Percentiles rank a stretch among this genome's conserved stretches.
Evolutionary conservation across 2,888 invertebrate genomes (phyloP).

Genomic region (Cephus sareptanus): DNA sequence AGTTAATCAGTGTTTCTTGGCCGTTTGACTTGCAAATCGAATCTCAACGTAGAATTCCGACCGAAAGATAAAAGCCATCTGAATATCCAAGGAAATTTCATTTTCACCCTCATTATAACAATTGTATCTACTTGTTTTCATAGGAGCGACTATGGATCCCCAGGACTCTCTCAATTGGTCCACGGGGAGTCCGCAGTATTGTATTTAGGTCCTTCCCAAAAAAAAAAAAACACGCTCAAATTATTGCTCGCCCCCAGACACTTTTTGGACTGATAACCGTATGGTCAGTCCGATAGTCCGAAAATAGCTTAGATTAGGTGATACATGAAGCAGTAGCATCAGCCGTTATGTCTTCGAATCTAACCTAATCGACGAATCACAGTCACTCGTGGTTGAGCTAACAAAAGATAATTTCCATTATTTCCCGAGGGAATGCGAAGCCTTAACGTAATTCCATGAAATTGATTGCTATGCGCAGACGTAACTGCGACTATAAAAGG

Average conservation of each 20-base stretch:
- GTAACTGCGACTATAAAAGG: neutral
- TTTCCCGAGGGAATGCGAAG: neutral
- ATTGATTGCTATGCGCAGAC: neutral
- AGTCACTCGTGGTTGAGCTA: neutral
- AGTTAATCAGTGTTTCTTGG: neutral
- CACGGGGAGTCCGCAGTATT: neutral
- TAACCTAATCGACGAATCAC: neutral
- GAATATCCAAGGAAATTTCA: neutral
- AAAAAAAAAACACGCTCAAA: neutral
- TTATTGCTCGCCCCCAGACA: neutral
- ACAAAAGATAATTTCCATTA: neutral
- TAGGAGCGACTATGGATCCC: neutral
- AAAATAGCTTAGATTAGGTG: neutral
- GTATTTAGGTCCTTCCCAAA: neutral
- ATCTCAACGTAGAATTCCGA: neutral
- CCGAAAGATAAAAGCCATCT: neutral
- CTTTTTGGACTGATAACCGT: neutral
- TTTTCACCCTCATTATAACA: neutral
- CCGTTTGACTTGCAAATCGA: constrained; percentile 1
- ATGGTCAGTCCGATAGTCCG: neutral
- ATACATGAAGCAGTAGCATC: neutral
- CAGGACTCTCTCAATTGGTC: neutral
- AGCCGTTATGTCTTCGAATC: neutral
- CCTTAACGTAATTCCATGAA: neutral
- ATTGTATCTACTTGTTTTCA: neutral